A percentile compares a stretch with the other conserved stretches of the same genome.
phyloP scores from a whole-genome alignment of 2,113 vertebrate genomes.

The pig (Sus scrofa) region T2T-Sscrofa CM000827.6:75907501-75908000 shows the following conservation, averaged over 20 bases:
- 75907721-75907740: constrained; percentile 2
- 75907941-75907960: neutral
- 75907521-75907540: constrained; percentile 11
- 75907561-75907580: neutral
- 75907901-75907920: neutral
- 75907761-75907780: neutral
- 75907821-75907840: constrained; percentile 33
- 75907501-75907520: neutral
- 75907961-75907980: constrained; percentile 20
- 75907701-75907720: constrained; percentile 30
- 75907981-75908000: constrained; percentile 56
- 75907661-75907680: constrained; percentile 38
- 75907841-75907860: constrained; percentile 8
- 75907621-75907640: constrained; percentile 19
- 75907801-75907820: constrained; percentile 2
- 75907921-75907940: constrained; percentile 34
- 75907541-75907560: constrained; percentile 7
- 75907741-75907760: neutral
- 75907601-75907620: constrained; percentile 16
- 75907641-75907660: neutral
- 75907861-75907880: constrained; percentile 46
- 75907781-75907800: neutral
- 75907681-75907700: constrained; percentile 13
- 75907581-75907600: constrained; percentile 42
- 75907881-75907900: neutral